Conservation (phyloP, 2,888 invertebrate genomes). For the Desoria tigrina region DNA sequence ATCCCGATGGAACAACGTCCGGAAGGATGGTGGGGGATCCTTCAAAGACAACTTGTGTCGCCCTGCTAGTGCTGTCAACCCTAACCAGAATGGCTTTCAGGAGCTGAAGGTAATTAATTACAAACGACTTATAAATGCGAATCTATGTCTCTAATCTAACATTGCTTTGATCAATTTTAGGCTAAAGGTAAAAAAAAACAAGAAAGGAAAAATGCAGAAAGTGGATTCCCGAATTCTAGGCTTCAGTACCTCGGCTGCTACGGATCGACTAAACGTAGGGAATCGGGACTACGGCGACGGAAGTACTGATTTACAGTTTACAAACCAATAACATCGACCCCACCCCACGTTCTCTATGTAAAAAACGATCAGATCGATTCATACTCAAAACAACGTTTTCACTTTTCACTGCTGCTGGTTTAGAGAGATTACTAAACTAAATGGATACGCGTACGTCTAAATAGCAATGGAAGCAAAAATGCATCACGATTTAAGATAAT, state of each 20-base stretch:
- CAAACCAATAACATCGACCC: constrained; percentile 6
- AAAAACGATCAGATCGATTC: too few relatives aligned
- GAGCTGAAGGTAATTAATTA: constrained; percentile 72
- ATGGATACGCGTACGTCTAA: too few relatives aligned
- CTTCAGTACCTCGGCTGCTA: constrained; percentile 91
- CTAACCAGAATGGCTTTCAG: constrained; percentile 69
- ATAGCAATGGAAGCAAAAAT: too few relatives aligned
- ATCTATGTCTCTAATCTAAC: not conserved
- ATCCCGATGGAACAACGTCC: constrained; percentile 58
- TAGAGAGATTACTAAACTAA: too few relatives aligned
- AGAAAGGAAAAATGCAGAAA: constrained; percentile 91
- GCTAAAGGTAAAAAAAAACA: constrained; percentile 82
- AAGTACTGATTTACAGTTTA: constrained; percentile 31
- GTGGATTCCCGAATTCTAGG: constrained; percentile 89
- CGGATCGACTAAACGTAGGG: constrained; percentile 92
- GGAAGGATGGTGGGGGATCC: constrained; percentile 57
- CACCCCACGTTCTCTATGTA: not conserved
- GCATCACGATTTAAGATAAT: too few relatives aligned
- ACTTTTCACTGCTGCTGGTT: not conserved
- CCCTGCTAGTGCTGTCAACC: constrained; percentile 85
- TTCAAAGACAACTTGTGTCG: constrained; percentile 87
- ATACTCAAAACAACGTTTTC: too few relatives aligned
- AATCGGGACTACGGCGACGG: constrained; percentile 75
- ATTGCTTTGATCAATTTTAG: constrained; percentile 57
- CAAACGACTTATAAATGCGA: constrained; percentile 12